Evolutionary conservation across 2,888 invertebrate genomes (phyloP).

Genomic region (Argynnis bischoffii): DNA sequence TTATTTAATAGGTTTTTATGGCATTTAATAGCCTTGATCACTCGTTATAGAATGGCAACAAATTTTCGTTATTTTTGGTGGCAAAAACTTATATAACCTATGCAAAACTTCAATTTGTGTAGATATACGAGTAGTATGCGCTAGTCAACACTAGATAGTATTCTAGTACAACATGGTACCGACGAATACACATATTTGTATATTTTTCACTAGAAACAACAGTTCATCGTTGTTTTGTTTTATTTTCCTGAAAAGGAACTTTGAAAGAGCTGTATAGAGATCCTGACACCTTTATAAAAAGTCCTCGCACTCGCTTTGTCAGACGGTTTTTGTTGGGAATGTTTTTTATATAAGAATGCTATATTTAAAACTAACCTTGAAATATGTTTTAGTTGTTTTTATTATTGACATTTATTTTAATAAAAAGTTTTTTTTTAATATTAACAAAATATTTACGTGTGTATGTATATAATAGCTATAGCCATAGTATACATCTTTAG

Average conservation of each 20-base stretch:
- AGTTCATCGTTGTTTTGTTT: constrained; percentile 7
- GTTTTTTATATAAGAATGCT: constrained; percentile 7
- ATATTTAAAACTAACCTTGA: background rate
- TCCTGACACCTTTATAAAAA: constrained; percentile 20
- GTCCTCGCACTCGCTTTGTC: constrained; percentile 15
- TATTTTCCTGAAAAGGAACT: constrained; percentile 14
- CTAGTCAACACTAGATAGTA: background rate
- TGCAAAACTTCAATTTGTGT: too few relatives aligned
- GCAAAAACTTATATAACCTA: too few relatives aligned
- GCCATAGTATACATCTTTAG: too few relatives aligned
- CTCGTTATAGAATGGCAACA: too few relatives aligned
- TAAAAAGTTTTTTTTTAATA: too few relatives aligned
- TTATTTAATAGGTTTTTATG: too few relatives aligned
- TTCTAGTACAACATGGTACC: background rate
- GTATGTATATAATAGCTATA: too few relatives aligned
- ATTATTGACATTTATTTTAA: background rate
- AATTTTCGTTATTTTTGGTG: too few relatives aligned
- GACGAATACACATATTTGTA: constrained; percentile 3
- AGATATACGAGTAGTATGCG: too few relatives aligned
- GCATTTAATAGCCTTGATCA: too few relatives aligned
- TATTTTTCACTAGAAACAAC: constrained; percentile 11
- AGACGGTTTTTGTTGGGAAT: constrained; percentile 14
- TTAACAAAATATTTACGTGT: too few relatives aligned
- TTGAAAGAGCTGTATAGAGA: constrained; percentile 17
- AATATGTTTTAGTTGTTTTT: background rate